Evolutionary conservation across 1,140 invertebrate species (phyloP), one percentile per base, ranked within the genome.

Genomic region (Diachasma alloeum): DNA sequence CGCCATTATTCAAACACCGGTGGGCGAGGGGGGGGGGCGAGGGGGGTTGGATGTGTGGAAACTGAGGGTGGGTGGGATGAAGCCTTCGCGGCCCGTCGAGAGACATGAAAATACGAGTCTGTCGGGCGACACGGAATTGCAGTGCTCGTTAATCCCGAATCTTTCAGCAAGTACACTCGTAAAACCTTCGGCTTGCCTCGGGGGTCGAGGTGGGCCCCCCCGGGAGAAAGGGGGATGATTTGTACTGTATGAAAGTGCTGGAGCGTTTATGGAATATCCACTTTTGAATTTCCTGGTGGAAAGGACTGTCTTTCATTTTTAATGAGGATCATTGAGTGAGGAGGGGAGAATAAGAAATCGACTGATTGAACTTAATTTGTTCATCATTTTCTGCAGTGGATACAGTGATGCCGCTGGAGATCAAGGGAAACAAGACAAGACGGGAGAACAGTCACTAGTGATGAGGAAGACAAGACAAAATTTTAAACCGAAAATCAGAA

Each of bases 131-230:
- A 59, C 71, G 71, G 71, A 72, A 72, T 72, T 59, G 71, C 71
- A 59, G 53, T 24, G 53, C 46, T 72, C 71, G 71, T 72, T 72
- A 72, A 72, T 72, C 71, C 53, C 71, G 53, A 59, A 72, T 72
- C 71, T 72, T 72, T 72, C 71, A 72, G 22, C 71, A 72, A 72
- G 71, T 72, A 72, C 71, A 59, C 71, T 72, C 71, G 71, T 72
- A 59, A 72, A 72, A 36, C 46, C 26, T 46, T 44, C 44, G 46
- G 70, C 39, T 56, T 26, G 59, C 59, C 59, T 26, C 19, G 11
- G 59, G 59, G 59, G 53, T 59, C 53, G 53, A 59, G 31, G 31
- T 31, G 31, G 31, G 31, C 31, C 31, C 31, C 31, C 31, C 31
- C 31, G 31, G 44, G 44, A 17, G 44, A 17, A 48, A 48, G n/a